Evolutionary conservation across 2,888 invertebrate genomes (phyloP), one percentile per base, ranked within the genome.

Genomic region (Pristionchus entomophagus): DNA sequence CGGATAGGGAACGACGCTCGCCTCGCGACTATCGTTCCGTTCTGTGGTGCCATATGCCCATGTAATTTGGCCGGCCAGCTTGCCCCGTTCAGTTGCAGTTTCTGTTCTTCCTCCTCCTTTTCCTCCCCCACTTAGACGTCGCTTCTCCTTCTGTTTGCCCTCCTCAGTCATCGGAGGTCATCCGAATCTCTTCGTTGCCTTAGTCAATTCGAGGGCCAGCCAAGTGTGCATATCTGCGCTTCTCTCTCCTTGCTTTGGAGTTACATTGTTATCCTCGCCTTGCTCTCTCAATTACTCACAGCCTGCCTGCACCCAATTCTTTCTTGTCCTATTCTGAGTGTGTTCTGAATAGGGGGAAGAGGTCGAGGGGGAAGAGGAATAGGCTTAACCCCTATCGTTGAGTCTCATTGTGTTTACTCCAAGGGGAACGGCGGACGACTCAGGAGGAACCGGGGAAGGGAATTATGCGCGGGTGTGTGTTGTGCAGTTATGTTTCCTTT

Each of bases 401-500:
- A 19, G n/a, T 56, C 56, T 56, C 45, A 45, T 29, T 65, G 22
- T 65, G 65, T 65, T 65, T 65, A 35, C 65, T 65, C 62, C 1
- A 62, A 62, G 8, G 45, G 45, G 62, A 19, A 62, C 56, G 56
- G 26, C n/a, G 56, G 45, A 45, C 32, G 62, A 19, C 10, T 62
- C 4, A 62, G 19, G 65, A 35, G 35, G 65, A 35, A 29, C 26
- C 26, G 59, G 62, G 62, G 62, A 32, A n/a, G 69, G 38, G n/a
- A 69, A 73, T 73, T 73, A 65, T 65, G 65, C 59, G 22, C 26
- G 59, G 59, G n/a, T 65, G 65, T 32, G 6, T 62, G 62, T 65
- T 65, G 65, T 65, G 35, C 65, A 65, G 65, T 65, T 65, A 65
- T 65, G 65, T 65, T 65, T 35, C 65, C 65, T 59, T 59, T 29